Conservation (phyloP, 2,888 invertebrate species). For the Lasioglossum villosulum region DNA sequence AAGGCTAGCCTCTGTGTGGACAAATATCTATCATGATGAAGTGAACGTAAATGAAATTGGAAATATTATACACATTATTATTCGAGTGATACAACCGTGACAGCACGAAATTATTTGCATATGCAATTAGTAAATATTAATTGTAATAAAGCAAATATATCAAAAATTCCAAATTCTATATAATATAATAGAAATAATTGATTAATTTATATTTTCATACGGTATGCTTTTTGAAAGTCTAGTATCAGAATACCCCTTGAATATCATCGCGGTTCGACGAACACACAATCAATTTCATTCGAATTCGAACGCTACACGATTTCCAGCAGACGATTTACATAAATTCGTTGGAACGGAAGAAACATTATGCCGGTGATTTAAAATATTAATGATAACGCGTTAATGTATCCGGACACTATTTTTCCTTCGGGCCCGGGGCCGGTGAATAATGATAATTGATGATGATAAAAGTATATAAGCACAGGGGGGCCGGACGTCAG, state of each 20-base stretch:
- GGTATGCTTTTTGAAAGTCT: neutral
- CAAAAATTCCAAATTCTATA: neutral
- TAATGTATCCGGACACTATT: constrained; percentile 16
- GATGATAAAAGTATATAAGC: constrained; percentile 40
- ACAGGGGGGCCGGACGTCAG: neutral
- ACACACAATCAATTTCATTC: neutral
- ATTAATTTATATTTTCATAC: neutral
- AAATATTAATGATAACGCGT: neutral
- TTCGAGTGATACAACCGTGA: neutral
- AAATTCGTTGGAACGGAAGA: neutral
- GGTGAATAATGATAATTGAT: constrained; percentile 16
- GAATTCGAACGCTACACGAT: constrained; percentile 1
- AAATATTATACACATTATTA: neutral
- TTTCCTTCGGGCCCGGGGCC: neutral
- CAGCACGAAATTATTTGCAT: neutral
- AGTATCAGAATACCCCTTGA: neutral
- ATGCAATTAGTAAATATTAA: neutral
- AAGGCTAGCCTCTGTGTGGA: neutral
- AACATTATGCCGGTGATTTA: neutral
- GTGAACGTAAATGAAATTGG: neutral
- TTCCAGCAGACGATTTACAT: neutral
- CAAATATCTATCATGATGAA: neutral
- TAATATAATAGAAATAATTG: neutral
- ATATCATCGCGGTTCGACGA: neutral
- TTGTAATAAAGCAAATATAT: neutral